Conservation (phyloP, 2,113 vertebrate species). For the Eupsittula cactorum region DNA sequence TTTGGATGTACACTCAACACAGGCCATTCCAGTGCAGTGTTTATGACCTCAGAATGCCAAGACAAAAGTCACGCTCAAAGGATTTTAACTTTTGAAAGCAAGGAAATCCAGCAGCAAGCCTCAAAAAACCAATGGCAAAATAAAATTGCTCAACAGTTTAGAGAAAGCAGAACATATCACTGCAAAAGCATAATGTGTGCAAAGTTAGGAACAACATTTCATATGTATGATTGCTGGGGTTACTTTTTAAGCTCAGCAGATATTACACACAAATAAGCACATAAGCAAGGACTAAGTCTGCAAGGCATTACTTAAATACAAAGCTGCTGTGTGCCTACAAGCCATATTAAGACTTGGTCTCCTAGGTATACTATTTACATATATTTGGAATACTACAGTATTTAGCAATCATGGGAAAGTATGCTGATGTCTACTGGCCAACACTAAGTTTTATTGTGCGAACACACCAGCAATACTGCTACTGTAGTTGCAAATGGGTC, state of each 20-base stretch:
- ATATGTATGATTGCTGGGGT: accelerated
- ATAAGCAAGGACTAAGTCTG: background rate
- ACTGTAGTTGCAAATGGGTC: background rate
- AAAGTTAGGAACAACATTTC: background rate
- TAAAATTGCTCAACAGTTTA: background rate
- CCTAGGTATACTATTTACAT: background rate
- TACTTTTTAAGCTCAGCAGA: background rate
- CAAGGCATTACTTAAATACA: background rate
- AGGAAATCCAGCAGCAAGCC: background rate
- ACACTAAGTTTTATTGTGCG: background rate
- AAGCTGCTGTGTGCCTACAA: background rate
- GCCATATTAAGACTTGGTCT: background rate
- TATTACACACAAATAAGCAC: background rate
- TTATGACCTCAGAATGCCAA: background rate
- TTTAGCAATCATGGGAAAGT: background rate
- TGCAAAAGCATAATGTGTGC: background rate
- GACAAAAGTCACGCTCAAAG: background rate
- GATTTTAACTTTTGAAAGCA: background rate
- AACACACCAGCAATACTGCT: background rate
- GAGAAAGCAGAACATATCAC: background rate
- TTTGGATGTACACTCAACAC: background rate
- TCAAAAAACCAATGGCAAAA: background rate
- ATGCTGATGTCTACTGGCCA: background rate
- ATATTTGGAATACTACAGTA: background rate
- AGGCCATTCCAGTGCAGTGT: background rate